Evolutionary conservation across 2,797 vertebrate genomes (phyloP).

Genomic region (Scyliorhinus canicula): DNA sequence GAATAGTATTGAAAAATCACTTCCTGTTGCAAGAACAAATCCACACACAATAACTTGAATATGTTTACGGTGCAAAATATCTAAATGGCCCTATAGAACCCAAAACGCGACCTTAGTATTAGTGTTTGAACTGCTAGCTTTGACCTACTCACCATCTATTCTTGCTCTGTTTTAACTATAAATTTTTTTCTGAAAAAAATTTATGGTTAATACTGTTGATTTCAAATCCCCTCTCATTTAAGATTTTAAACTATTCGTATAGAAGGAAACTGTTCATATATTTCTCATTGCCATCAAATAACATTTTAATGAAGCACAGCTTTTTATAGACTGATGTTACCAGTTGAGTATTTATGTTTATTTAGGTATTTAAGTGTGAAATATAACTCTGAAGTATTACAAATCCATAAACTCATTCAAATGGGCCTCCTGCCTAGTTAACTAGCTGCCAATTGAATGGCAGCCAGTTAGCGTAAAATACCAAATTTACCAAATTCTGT

Average conservation of each 20-base stretch:
- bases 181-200: background rate
- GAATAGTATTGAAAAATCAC: background rate
- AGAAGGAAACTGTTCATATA: background rate
- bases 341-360: background rate
- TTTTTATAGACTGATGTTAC: background rate
- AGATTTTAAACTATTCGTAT: background rate
- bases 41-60: background rate
- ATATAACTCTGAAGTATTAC: background rate
- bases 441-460: background rate
- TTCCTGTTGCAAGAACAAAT: background rate
- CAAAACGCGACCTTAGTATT: background rate
- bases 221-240: background rate
- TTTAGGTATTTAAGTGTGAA: background rate
- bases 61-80: background rate
- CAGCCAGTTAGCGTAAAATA: too few species aligned
- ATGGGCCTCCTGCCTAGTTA: background rate
- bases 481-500: background rate
- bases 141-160: background rate
- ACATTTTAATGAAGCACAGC: background rate
- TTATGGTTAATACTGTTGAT: background rate
- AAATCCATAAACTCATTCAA: background rate
- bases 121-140: background rate
- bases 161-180: background rate
- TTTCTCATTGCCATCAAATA: background rate
- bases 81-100: background rate